phyloP scores from a whole-genome alignment of 2,888 invertebrate species.

The Flabesymbios commensalis region DNA sequence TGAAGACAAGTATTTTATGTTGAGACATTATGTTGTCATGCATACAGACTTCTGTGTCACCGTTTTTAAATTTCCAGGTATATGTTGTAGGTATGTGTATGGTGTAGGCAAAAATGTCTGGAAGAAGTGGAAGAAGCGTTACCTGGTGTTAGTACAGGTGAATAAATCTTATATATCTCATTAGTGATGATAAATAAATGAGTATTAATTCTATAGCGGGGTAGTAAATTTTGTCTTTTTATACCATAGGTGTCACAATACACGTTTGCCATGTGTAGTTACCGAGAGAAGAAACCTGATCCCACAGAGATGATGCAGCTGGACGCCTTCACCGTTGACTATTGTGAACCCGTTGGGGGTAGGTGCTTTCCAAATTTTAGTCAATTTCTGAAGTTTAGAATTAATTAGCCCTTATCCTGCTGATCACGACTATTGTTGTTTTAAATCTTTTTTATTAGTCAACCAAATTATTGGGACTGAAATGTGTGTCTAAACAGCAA shows the following conservation, averaged over 20 bases:
- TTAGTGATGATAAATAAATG: neutral
- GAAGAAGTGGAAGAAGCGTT: constrained; percentile 99
- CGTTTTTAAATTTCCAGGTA: too few relatives aligned
- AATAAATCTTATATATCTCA: too few relatives aligned
- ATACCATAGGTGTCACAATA: constrained; percentile 81
- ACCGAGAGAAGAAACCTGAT: constrained; percentile 98
- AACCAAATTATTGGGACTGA: too few relatives aligned
- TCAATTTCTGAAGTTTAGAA: neutral
- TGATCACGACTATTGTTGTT: too few relatives aligned
- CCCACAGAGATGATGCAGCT: constrained; percentile 99
- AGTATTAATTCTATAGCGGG: neutral
- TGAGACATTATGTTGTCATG: too few relatives aligned
- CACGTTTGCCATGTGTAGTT: constrained; percentile 99
- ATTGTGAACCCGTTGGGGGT: constrained; percentile 91
- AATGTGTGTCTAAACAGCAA: too few relatives aligned
- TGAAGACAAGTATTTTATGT: too few relatives aligned
- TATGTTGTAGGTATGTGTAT: constrained; percentile 62
- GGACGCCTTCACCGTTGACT: constrained; percentile 99
- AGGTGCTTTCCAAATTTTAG: constrained; percentile 49
- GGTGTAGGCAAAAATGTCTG: constrained; percentile 84
- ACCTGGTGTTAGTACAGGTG: constrained; percentile 97
- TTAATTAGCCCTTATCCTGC: too few relatives aligned
- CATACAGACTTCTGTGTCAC: too few relatives aligned
- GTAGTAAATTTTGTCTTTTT: neutral
- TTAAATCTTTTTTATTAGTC: too few relatives aligned